These are phyloP conservation scores for Danaus melanippus DNA, from an alignment of 1,140 invertebrate genomes.

Conservation along the genomic window DNA sequence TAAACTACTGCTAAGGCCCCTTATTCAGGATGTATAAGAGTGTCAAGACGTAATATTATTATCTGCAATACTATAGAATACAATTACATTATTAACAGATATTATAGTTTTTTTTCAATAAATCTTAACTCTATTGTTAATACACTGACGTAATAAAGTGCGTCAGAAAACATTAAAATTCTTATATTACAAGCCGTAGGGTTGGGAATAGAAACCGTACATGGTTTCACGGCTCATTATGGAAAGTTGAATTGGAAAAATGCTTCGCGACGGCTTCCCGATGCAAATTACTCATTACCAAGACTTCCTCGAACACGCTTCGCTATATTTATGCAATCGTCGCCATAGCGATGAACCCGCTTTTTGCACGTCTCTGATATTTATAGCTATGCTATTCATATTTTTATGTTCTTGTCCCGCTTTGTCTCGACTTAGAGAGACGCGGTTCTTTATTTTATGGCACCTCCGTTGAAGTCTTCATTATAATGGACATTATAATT, in stretches of 20 bases:
- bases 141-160: no score
- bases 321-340: conserved; percentile 36
- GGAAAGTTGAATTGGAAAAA: conserved; percentile 46
- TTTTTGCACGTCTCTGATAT: conserved; percentile 23
- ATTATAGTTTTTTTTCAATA: no score
- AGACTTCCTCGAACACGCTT: conserved; percentile 37
- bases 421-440: conserved; percentile 7
- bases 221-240: conserved; percentile 44
- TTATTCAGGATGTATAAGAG: no score
- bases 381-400: conserved; percentile 14
- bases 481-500: no score
- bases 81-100: no score
- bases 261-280: conserved; percentile 30
- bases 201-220: conserved; percentile 11
- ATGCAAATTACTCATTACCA: conserved; percentile 44
- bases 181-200: no score
- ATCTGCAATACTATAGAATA: no score
- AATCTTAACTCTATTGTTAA: no score
- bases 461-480: no score
- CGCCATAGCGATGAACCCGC: conserved; percentile 20
- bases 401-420: conserved; percentile 10
- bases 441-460: neutral
- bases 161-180: no score
- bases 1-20: no score
- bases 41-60: no score